Percentiles rank a stretch among this genome's conserved stretches.
Evolutionary conservation across 2,888 invertebrate genomes (phyloP).

Genomic region (Troilus luridus): DNA sequence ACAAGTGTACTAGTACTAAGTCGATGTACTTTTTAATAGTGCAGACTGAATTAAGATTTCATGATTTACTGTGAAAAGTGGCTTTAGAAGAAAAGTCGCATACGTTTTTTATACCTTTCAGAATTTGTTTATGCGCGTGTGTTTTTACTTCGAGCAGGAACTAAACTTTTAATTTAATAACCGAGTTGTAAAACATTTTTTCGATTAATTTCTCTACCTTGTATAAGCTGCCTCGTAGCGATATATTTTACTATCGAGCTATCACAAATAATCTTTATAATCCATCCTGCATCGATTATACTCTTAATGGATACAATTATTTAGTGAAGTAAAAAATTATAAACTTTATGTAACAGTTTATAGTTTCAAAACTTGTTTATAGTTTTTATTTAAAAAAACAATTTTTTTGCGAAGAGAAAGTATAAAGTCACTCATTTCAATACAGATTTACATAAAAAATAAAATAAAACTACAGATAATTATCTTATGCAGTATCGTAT

Average conservation of each 20-base stretch:
- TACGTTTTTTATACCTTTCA: neutral
- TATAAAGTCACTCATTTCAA: no score
- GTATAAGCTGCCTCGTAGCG: neutral
- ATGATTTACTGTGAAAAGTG: neutral
- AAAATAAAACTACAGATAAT: no score
- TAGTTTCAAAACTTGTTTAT: neutral
- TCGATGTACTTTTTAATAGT: neutral
- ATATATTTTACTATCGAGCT: neutral
- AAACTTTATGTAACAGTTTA: neutral
- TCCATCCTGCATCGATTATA: neutral
- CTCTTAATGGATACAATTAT: neutral
- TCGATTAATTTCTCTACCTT: neutral
- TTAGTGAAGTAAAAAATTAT: neutral
- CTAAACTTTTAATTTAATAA: neutral
- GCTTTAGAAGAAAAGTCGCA: neutral
- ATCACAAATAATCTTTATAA: neutral
- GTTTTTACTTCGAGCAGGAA: neutral
- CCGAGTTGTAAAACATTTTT: neutral
- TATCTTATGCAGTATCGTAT: no score
- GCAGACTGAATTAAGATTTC: neutral
- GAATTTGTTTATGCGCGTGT: neutral
- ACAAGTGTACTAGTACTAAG: neutral
- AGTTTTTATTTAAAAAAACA: neutral
- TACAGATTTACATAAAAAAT: no score
- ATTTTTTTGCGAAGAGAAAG: no score